Conservation (phyloP, 2,113 vertebrate genomes). For the Myotis davidii region DNA sequence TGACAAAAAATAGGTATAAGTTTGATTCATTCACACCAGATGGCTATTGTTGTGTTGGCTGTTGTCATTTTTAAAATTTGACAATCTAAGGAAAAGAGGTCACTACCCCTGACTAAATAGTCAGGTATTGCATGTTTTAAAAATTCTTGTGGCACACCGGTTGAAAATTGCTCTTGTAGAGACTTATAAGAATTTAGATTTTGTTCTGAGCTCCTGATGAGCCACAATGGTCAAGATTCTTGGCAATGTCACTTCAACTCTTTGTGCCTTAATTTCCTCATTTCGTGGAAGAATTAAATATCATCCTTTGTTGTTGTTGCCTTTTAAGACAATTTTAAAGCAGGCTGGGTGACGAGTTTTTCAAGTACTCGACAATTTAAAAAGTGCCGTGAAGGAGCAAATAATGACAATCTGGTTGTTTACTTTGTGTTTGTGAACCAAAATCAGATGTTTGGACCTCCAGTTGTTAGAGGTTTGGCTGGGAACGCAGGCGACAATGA, state of each 20-base stretch:
- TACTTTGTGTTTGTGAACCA: slow-evolving; percentile 48
- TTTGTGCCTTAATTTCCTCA: slow-evolving; percentile 24
- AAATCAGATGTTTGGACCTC: slow-evolving; percentile 66
- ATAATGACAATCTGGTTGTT: slow-evolving; percentile 47
- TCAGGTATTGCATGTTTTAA: background rate
- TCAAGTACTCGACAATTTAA: slow-evolving; percentile 42
- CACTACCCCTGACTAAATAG: no score
- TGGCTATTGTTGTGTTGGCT: background rate
- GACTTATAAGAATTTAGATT: background rate
- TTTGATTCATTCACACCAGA: background rate
- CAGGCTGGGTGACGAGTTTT: slow-evolving; percentile 46
- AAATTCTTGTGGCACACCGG: background rate
- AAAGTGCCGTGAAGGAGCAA: slow-evolving; percentile 11
- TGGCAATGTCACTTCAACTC: background rate
- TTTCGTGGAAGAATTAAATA: slow-evolving; percentile 8
- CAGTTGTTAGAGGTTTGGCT: slow-evolving; percentile 54
- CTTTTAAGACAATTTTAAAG: slow-evolving; percentile 35
- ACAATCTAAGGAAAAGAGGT: background rate
- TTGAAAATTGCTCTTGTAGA: background rate
- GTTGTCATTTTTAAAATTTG: background rate
- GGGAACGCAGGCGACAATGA: slow-evolving; percentile 73
- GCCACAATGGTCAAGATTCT: background rate
- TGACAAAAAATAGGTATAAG: background rate
- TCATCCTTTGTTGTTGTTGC: background rate
- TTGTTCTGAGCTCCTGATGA: background rate